Conservation (phyloP, 2,113 vertebrate genomes). For the Ameiurus melas region DNA sequence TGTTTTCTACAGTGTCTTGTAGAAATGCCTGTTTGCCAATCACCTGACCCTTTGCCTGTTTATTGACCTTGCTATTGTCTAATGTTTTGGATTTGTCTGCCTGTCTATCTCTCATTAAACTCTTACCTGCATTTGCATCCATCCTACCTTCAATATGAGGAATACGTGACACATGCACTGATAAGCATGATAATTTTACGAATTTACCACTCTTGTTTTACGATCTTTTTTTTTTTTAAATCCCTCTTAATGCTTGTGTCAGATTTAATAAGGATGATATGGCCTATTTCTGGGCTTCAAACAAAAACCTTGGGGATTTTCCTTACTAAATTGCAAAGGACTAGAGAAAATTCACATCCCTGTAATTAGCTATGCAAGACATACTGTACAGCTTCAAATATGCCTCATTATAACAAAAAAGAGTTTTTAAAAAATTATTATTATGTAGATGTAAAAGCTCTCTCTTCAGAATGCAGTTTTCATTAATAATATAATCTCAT, state of each 20-base stretch:
- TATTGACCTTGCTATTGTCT: too few relatives aligned
- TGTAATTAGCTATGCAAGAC: constrained; percentile 73
- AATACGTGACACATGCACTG: too few relatives aligned
- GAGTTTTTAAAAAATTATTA: constrained; percentile 9
- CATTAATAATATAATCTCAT: constrained; percentile 65
- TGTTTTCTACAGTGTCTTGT: too few relatives aligned
- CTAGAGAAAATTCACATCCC: constrained; percentile 69
- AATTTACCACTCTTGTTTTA: background rate
- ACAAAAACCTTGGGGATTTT: constrained; percentile 71
- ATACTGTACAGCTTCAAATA: constrained; percentile 66
- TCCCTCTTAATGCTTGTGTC: constrained; percentile 55
- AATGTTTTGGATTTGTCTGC: too few relatives aligned
- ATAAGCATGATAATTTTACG: background rate
- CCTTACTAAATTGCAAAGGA: constrained; percentile 71
- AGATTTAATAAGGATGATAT: constrained; percentile 62
- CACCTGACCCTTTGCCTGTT: too few relatives aligned
- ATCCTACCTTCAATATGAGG: too few relatives aligned
- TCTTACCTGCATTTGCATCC: too few relatives aligned
- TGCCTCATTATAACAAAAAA: constrained; percentile 66
- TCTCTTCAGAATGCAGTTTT: constrained; percentile 63
- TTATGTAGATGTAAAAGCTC: constrained; percentile 72
- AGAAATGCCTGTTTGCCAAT: too few relatives aligned
- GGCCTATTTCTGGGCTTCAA: constrained; percentile 72
- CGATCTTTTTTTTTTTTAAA: background rate
- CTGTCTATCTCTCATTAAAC: too few relatives aligned